Evolutionary conservation across 1,140 invertebrate species (phyloP), one percentile per base, ranked within the genome.

Genomic region (Nasonia vitripennis): DNA sequence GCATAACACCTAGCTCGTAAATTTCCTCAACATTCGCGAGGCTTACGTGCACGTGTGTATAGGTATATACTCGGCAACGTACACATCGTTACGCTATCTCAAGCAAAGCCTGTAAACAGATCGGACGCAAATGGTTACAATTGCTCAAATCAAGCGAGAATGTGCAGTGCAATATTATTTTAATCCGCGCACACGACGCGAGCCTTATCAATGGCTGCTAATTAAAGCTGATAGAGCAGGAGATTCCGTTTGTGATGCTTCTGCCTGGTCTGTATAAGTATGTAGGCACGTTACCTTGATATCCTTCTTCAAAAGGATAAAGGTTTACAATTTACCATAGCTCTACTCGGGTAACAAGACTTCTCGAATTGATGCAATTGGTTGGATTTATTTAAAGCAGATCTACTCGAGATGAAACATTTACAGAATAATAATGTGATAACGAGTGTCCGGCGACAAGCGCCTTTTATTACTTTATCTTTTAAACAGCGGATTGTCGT

Each of bases 1-100:
- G 67, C 80, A 82, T 82, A 82, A 74, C 23, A 81, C 9, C 37
- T 73, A 31, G 17, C 14, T 74, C 70, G 17, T 74, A 81, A 73
- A 82, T 82, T 82, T 74, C 31, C 3, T 74, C 5, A 62, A n/a
- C 27, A 55, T 55, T 73, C 68, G 70, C 70, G 70, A 12, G 70
- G 27, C 11, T 71, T 71, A 12, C 70, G 37, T 37, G 14, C 27
- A 71, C 7, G 5, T 11, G 2, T 71, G n/a, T 27, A 70, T 23
- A 37, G 34, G 34, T 37, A 23, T 48, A 34, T 7, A 20, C 41
- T 48, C 37, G 9, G 20, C 68, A 48, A 80, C n/a, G 9, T 45
- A 70, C 27, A 70, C 27, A 70, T 20, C 17, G 70, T 81, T 41
- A 81, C 14, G 34, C 45, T 81, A 81, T 11, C n/a, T 37, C 9